Evolutionary conservation across 2,797 vertebrate genomes (phyloP).

Genomic region (Botia kubotai): DNA sequence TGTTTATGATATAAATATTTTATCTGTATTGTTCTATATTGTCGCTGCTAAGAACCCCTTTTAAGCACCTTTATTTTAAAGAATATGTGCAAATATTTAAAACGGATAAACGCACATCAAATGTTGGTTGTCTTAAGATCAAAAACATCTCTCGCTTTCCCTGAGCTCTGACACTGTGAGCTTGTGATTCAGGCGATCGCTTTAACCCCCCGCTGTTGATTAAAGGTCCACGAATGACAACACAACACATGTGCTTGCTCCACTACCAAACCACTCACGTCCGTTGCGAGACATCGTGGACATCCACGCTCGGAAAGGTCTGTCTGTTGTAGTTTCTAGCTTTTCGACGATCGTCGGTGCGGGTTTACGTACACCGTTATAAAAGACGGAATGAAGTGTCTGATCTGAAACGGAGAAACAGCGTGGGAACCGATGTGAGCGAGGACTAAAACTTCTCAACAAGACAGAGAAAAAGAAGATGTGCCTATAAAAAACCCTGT

Average conservation of each 20-base stretch:
- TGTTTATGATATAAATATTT: too few species aligned
- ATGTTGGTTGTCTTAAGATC: neutral
- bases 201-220: neutral
- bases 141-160: neutral
- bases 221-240: constrained; percentile 40
- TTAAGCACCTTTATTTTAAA: neutral
- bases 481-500: constrained; percentile 7
- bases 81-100: neutral
- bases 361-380: neutral
- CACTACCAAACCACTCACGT: constrained; percentile 16
- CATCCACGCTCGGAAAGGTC: neutral
- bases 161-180: constrained; percentile 4
- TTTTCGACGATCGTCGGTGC: neutral
- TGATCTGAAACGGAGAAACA: constrained; percentile 17
- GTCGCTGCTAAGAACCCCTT: too few species aligned
- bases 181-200: constrained; percentile 4
- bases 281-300: neutral
- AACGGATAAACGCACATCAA: neutral
- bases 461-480: constrained; percentile 21
- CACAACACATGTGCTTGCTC: constrained; percentile 46
- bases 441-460: constrained; percentile 50
- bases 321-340: constrained; percentile 9
- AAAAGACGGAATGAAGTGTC: constrained; percentile 10
- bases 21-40: too few species aligned
- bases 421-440: constrained; percentile 16